Evolutionary conservation across 2,888 invertebrate species (phyloP), one percentile per base, ranked within the genome.

Genomic region (Chrysotoxum bicinctum): DNA sequence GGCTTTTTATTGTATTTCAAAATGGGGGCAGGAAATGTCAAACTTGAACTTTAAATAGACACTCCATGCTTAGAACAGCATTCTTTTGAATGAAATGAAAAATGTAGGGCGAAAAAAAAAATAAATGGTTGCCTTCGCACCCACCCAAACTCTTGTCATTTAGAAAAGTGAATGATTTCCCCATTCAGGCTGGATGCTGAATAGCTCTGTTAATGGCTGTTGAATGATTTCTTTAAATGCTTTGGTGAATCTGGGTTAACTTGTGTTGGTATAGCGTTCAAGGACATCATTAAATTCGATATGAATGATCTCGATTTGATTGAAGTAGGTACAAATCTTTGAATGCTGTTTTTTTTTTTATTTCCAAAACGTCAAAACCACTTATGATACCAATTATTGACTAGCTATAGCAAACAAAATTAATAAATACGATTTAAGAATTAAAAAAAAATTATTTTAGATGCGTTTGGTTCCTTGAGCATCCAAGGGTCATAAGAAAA

Each of bases 21-120:
- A 80, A 84, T 84, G 66, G 72, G 80, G 66, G 45, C 80, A 80
- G 84, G 80, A 84, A 84, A 84, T 80, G 80, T 79, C 84, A 80
- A 84, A 80, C 84, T 80, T 75, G 80, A 84, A 75, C 74, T 74
- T 35, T 50, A 58, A 74, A 73, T 52, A 62, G 58, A 37, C 60
- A 43, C 26, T 76, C 58, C 52, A 50, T 43, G 43, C 64, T 64
- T 64, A 64, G 64, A 30, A 62, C 32, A 52, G 45, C 45, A 62
- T 73, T 77, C 66, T 68, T 21, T 68, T 50, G 43, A 68, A 78
- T n/a, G n/a, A 78, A 3, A 26, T 26, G 7, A 1, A 43, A 21
- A 66, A 62, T 40, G 19, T 48, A 58, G 45, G 19, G 3, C 66
- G 14, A 23, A 32, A 40, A 35, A 35, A 52, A 40, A 66, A 69